A percentile compares a stretch with the other conserved stretches of the same genome.
phyloP scores from a whole-genome alignment of 2,797 vertebrate genomes.

The Pristis pectinata region DNA sequence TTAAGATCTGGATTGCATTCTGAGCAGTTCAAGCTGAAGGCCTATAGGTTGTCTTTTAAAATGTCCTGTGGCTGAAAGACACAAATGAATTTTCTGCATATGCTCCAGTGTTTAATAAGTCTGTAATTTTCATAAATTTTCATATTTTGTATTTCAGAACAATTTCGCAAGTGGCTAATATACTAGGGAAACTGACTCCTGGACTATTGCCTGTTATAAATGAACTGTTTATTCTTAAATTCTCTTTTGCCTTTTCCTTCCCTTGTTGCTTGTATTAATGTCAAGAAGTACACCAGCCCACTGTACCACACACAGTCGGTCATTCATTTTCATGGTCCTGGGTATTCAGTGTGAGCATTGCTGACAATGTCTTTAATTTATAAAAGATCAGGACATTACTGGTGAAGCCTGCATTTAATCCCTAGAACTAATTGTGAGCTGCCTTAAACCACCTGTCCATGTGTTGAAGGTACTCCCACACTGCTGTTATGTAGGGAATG shows the following conservation, averaged over 20 bases:
- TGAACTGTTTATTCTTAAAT: constrained; percentile 3
- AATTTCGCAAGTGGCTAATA: neutral
- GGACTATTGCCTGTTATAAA: neutral
- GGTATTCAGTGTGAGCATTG: neutral
- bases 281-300: neutral
- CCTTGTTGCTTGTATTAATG: neutral
- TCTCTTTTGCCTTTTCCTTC: neutral
- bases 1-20: constrained; percentile 1
- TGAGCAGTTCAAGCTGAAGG: neutral
- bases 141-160: constrained; percentile 16
- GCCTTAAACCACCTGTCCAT: neutral
- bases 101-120: constrained; percentile 9
- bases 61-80: neutral
- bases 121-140: neutral
- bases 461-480: neutral
- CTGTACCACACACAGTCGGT: neutral
- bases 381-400: neutral
- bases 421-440: neutral
- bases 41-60: neutral
- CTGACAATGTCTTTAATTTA: neutral
- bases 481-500: neutral
- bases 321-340: neutral
- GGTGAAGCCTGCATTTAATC: neutral
- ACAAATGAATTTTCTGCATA: neutral
- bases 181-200: constrained; percentile 3